Base-by-base conservation (phyloP, 1,140 invertebrate species). In the Pachyrhynchus sulphureomaculatus region DNA sequence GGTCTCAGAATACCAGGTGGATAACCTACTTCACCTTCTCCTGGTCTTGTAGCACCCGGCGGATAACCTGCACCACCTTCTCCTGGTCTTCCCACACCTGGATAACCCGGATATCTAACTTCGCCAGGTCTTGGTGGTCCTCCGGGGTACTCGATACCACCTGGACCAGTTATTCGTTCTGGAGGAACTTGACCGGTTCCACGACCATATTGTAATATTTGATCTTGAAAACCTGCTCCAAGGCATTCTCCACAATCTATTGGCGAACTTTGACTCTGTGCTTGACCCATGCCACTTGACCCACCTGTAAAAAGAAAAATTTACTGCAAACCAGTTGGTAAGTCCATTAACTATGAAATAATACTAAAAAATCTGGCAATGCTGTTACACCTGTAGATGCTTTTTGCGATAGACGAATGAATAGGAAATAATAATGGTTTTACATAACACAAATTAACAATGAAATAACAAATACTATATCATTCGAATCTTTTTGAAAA, bases 221-320 rank as follows among this genome's bases (percentile, higher is more conserved):
- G 64, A 17, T 68, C 56, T 54, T 65, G 63, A 37, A 23, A 33
- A 8, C 47, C 26, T 36, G 51, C 49, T 9, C 64, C 64, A 23
- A 59, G 68, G 61, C 75, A 75, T 17, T 72, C 72, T 8, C 65
- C 71, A 23, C 75, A 76, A 62, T 65, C 70, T 12, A 73, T 41
- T 26, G 72, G 66, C 49, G 56, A 57, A 55, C 70, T 74, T 72
- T 86, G 85, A 79, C 89, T 91, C 77, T 92, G 89, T 0, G 88
- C 88, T 79, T 90, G 88, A 1, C 88, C 88, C 86, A 91, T 90
- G 54, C 88, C 88, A 72, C 83, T 86, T 21, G 62, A 69, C 18
- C 73, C 73, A 64, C 57, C 73, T 75, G 52, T 18, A 55, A 56
- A 24, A 20, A 47, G 15, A 15, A 39, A n/a, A n/a, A n/a, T n/a